phyloP scores from a whole-genome alignment of 2,113 vertebrate species.

The Eonycteris spelaea region DNA sequence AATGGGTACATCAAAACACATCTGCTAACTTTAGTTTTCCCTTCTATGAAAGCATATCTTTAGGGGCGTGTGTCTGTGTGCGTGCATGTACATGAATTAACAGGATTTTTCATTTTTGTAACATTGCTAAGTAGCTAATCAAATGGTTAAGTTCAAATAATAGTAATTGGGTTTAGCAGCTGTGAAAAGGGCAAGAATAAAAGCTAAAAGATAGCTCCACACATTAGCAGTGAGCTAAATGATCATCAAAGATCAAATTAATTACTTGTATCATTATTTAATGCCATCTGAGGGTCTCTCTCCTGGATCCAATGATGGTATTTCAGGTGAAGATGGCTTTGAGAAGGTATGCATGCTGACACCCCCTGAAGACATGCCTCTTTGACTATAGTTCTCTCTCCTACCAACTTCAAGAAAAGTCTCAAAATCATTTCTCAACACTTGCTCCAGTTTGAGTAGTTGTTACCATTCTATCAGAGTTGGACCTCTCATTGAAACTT shows the following conservation, averaged over 20 bases:
- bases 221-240: neutral
- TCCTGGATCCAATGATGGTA: neutral
- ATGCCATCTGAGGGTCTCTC: neutral
- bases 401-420: neutral
- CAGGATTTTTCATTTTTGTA: neutral
- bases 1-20: neutral
- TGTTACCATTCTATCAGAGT: neutral
- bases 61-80: neutral
- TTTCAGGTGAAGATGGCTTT: neutral
- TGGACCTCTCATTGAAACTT: neutral
- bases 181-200: neutral
- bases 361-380: neutral
- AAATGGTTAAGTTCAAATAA: neutral
- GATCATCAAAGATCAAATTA: neutral
- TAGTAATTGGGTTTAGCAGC: neutral
- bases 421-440: neutral
- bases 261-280: neutral
- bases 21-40: neutral
- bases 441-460: neutral
- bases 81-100: neutral
- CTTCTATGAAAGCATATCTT: neutral
- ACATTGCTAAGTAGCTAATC: neutral
- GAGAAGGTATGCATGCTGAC: neutral
- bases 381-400: neutral
- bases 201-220: neutral